These are phyloP conservation scores for Torymus texanus DNA, from an alignment of 2,888 invertebrate species.

Conservation along the genomic window DNA sequence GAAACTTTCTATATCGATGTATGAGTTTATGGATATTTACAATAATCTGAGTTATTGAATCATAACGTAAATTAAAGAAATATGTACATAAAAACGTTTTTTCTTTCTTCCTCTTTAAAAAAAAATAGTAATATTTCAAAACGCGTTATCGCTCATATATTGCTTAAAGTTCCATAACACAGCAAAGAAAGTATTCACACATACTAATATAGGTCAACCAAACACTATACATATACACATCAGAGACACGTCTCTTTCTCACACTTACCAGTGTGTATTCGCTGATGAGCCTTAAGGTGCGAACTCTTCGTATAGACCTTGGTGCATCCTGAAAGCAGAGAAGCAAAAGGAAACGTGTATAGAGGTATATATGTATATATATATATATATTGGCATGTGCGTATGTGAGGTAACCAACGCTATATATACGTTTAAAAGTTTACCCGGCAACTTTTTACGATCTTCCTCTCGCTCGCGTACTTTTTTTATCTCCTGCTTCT, in stretches of 20 bases:
- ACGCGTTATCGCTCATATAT: no score
- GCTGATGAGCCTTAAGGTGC: constrained; percentile 97
- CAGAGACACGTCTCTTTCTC: no score
- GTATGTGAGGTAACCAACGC: constrained; percentile 23
- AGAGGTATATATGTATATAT: constrained; percentile 10
- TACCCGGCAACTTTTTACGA: constrained; percentile 2
- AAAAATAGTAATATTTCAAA: no score
- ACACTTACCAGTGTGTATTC: constrained; percentile 95
- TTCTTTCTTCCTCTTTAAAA: no score
- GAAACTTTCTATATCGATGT: no score
- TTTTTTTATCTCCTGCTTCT: neutral
- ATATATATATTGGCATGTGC: neutral
- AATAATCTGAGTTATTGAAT: no score
- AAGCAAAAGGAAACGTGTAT: constrained; percentile 34
- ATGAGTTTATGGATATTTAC: no score
- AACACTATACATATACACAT: no score
- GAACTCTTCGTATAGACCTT: constrained; percentile 99
- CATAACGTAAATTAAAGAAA: no score
- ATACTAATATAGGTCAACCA: neutral
- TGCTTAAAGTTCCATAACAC: no score
- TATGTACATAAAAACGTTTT: no score
- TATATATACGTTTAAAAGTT: neutral
- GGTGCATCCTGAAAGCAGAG: constrained; percentile 87
- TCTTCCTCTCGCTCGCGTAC: neutral
- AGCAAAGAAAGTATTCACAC: no score